Evolutionary conservation across 2,113 vertebrate species (phyloP), one percentile per base, ranked within the genome.

Genomic region (Gobiocypris rarus): DNA sequence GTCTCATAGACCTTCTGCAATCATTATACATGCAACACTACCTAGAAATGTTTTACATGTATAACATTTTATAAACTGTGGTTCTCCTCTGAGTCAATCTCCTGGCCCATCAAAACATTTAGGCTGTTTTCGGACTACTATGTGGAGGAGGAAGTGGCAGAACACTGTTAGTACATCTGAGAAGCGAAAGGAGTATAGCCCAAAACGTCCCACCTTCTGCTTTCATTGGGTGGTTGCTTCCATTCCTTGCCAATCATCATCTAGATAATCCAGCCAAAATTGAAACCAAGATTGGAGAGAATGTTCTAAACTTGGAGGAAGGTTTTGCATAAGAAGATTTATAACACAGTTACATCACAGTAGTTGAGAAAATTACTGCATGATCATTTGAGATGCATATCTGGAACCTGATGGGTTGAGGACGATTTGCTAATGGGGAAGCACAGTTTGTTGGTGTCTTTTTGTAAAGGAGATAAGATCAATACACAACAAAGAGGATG

Each of bases 91-190:
- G 26, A 54, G 4, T 76, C 28, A 76, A 41, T 61, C 15, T 24
- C 15, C 58, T 54, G 41, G 24, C 45, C 43, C 45, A 81, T 24
- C 63, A 81, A 19, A 41, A 54, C 38, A 28, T 65, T 48, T 41
- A 50, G 41, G 13, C n/a, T n/a, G n/a, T 34, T 70, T 81, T 3
- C 9, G 70, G 79, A 69, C 1, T 1, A 70, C 5, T 69, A 26
- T 70, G 63, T 54, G 79, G 45, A 69, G 61, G 45, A 69, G 78
- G 26, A 81, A 65, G 43, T 69, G 61, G n/a, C n/a, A 17, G 3
- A 70, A 54, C 22, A 6, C 3, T 52, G 26, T 80, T 63, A 31
- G 59, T 50, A n/a, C 31, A 81, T 19, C 48, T 70, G 79, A 81
- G 41, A 54, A 81, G 56, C 0, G 24, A 8, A 26, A 59, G 9